phyloP scores from a whole-genome alignment of 2,113 vertebrate genomes.

The Cavia porcellus region DNA sequence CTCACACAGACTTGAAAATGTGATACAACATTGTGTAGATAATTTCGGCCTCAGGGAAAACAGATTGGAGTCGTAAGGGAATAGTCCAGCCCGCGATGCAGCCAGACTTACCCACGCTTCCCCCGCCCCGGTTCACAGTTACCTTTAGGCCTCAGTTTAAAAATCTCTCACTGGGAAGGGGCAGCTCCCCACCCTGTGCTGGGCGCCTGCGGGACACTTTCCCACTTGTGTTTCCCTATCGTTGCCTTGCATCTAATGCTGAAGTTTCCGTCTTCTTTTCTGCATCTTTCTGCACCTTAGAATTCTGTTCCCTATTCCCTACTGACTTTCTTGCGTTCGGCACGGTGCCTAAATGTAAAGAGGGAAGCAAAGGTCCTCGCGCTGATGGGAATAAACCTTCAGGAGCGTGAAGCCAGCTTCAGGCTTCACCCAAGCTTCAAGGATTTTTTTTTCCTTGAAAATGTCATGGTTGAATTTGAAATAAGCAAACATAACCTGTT shows the following conservation, averaged over 20 bases:
- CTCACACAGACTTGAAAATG: not conserved
- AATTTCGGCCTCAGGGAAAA: not conserved
- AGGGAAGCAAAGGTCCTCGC: not conserved
- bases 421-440: not conserved
- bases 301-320: not conserved
- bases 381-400: not conserved
- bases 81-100: not conserved
- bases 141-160: not conserved
- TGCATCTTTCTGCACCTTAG: not conserved
- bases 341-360: not conserved
- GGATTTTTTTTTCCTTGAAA: not conserved
- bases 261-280: not conserved
- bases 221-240: not conserved
- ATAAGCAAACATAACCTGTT: not conserved
- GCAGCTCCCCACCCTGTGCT: not conserved
- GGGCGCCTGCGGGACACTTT: not conserved
- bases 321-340: not conserved
- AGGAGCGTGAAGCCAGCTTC: not conserved
- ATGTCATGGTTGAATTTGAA: not conserved
- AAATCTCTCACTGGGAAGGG: not conserved
- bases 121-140: not conserved
- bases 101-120: accelerated
- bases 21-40: not conserved
- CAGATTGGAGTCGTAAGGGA: not conserved
- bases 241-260: not conserved